Conservation (phyloP, 2,797 vertebrate genomes). For the Clarias pachynema region DNA sequence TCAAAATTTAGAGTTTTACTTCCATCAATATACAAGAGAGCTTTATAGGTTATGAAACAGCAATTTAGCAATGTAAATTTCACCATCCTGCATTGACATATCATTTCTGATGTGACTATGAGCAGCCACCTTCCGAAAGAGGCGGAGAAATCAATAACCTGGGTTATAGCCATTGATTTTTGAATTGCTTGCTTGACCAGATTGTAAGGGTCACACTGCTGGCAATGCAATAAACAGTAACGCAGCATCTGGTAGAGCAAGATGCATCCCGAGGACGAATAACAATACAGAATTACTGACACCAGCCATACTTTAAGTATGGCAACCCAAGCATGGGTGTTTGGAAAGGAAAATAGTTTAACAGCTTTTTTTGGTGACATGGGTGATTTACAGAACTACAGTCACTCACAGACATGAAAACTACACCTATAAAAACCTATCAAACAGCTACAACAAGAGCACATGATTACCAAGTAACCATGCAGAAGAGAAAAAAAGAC, state of each 20-base stretch:
- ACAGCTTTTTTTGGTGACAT: neutral
- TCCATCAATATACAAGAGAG: neutral
- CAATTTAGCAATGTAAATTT: slow-evolving; percentile 11
- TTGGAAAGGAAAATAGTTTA: neutral
- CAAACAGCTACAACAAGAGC: neutral
- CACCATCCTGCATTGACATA: neutral
- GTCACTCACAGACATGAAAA: neutral
- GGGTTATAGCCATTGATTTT: slow-evolving; percentile 25
- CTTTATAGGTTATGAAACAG: neutral
- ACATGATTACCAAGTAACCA: neutral
- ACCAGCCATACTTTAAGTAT: neutral
- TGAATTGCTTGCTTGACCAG: slow-evolving; percentile 26
- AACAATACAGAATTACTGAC: neutral
- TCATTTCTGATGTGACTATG: slow-evolving; percentile 17
- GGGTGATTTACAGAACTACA: neutral
- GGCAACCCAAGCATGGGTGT: neutral
- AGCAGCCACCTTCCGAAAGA: slow-evolving; percentile 3
- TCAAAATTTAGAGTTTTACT: neutral
- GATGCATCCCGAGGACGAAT: neutral
- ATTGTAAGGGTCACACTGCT: slow-evolving; percentile 15
- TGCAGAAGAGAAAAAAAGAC: neutral
- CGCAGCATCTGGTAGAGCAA: neutral
- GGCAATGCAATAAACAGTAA: slow-evolving; percentile 20
- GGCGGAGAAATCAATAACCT: slow-evolving; percentile 29
- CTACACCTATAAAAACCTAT: neutral